Evolutionary conservation across 2,113 vertebrate genomes (phyloP).

Genomic region (Lanius ludovicianus): DNA sequence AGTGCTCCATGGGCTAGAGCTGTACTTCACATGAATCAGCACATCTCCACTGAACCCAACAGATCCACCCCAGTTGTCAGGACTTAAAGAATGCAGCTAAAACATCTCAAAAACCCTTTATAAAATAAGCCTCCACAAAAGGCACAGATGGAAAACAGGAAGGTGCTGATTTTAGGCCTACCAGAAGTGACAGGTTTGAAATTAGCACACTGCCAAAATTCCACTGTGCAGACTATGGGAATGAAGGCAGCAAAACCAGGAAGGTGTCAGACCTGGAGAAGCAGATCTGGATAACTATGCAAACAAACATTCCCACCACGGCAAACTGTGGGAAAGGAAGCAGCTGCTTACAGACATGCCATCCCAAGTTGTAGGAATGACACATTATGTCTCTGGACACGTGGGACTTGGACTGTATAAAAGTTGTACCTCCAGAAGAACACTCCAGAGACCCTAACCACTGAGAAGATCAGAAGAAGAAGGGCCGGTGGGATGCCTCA

Average conservation of each 20-base stretch:
- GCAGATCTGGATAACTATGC: neutral
- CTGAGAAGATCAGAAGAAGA: neutral
- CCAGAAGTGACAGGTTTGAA: neutral
- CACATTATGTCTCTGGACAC: neutral
- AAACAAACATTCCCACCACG: neutral
- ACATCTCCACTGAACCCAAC: neutral
- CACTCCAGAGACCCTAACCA: fast-evolving
- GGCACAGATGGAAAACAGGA: neutral
- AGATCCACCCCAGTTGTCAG: neutral
- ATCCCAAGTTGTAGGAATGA: neutral
- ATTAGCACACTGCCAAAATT: neutral
- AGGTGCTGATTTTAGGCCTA: neutral
- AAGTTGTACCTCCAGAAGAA: neutral
- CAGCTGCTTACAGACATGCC: neutral
- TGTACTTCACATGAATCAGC: neutral
- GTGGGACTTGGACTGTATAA: neutral
- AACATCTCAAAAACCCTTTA: neutral
- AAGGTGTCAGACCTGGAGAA: neutral
- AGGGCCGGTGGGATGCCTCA: fast-evolving
- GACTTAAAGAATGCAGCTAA: neutral
- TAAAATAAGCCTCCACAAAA: neutral
- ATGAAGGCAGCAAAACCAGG: neutral
- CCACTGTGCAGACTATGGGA: neutral
- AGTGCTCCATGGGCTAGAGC: neutral
- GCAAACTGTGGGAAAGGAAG: neutral